A percentile compares a stretch with the other conserved stretches of the same genome.
Evolutionary conservation across 2,113 vertebrate genomes (phyloP).

Genomic region (Pomatostomus ruficeps): DNA sequence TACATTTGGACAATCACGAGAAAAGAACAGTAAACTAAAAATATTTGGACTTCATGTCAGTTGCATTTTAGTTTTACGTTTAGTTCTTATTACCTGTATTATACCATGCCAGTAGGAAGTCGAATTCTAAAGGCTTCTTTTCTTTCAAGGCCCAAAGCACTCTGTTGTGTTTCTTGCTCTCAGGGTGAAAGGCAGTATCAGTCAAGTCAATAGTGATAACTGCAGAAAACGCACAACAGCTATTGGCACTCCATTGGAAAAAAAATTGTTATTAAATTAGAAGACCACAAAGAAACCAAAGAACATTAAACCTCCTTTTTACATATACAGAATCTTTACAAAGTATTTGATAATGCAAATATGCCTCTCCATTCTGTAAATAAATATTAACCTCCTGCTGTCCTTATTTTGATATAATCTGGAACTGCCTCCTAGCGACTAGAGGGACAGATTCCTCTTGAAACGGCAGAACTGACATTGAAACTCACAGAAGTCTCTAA

Average conservation of each 20-base stretch:
- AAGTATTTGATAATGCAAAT: background rate
- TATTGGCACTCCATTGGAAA: background rate
- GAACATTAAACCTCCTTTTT: background rate
- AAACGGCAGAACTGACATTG: no score
- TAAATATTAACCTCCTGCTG: background rate
- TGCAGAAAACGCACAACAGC: slow-evolving; percentile 53
- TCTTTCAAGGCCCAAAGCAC: slow-evolving; percentile 81
- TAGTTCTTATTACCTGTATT: slow-evolving; percentile 68
- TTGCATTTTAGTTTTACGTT: background rate
- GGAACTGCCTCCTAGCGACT: background rate
- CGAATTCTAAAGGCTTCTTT: slow-evolving; percentile 78
- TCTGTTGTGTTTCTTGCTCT: slow-evolving; percentile 78
- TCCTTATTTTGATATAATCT: background rate
- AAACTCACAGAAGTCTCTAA: background rate
- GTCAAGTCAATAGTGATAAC: slow-evolving; percentile 82
- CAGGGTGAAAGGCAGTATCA: slow-evolving; percentile 71
- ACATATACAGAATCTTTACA: background rate
- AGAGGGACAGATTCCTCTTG: background rate
- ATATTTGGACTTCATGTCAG: background rate
- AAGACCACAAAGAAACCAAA: background rate
- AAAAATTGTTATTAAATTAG: background rate
- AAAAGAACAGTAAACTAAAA: background rate
- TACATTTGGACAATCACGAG: background rate
- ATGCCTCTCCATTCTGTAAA: background rate
- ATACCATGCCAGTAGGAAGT: slow-evolving; percentile 82